phyloP scores from a whole-genome alignment of 1,140 invertebrate genomes.

The Drosophila kikkawai region DNA sequence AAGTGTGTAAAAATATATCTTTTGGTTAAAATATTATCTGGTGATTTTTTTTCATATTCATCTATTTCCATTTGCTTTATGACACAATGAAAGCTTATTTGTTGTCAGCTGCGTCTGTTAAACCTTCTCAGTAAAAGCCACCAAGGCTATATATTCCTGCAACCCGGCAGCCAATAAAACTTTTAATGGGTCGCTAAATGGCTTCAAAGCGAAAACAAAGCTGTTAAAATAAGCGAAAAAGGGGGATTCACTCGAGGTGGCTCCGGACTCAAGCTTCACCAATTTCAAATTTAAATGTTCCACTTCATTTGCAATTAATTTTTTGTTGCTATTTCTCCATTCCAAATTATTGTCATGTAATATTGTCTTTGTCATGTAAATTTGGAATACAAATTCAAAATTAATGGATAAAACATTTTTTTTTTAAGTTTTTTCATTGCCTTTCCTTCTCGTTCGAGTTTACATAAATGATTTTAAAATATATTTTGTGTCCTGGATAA shows the following conservation, averaged over 20 bases:
- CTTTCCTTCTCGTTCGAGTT: conserved; percentile 31
- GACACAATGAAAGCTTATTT: not conserved
- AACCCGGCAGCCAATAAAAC: conserved; percentile 38
- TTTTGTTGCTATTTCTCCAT: not conserved
- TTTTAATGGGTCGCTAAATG: conserved; percentile 67
- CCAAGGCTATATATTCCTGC: conserved; percentile 10
- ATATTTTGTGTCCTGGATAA: conserved; percentile 28
- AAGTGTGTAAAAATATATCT: not conserved
- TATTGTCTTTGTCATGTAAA: conserved; percentile 62
- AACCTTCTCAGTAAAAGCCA: not conserved
- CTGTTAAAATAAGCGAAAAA: conserved; percentile 23
- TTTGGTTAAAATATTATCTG: not conserved
- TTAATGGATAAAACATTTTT: conserved; percentile 28
- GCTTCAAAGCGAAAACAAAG: conserved; percentile 37
- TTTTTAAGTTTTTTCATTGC: conserved; percentile 27
- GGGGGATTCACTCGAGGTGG: not conserved
- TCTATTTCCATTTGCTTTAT: not conserved
- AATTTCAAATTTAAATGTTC: conserved; percentile 62
- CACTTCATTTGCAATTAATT: conserved; percentile 58
- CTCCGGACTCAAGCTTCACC: conserved; percentile 24
- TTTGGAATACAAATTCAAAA: conserved; percentile 33
- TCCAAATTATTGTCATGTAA: conserved; percentile 13
- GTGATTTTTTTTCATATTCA: not conserved
- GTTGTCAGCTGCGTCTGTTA: not conserved
- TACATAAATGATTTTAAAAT: conserved; percentile 60